These are phyloP conservation scores for Gorsachius magnificus DNA, from an alignment of 2,797 vertebrate species.

Conservation along the genomic window DNA sequence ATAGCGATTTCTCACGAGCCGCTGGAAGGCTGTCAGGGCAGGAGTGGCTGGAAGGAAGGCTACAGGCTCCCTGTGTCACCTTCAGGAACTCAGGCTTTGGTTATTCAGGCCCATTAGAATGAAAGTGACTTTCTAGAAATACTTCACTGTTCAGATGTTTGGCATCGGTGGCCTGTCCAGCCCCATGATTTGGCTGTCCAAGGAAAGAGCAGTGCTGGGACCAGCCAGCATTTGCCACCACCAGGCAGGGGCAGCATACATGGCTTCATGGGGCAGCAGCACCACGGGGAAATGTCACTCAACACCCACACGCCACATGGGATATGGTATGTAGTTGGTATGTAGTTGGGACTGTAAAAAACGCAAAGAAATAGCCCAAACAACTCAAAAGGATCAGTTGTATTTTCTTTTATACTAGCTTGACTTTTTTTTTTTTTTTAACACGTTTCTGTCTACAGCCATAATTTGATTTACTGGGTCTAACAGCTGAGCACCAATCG, in stretches of 20 bases:
- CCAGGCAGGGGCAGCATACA: not conserved
- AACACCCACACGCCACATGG: not conserved
- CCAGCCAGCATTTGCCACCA: not conserved
- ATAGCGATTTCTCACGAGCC: not conserved
- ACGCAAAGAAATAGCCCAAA: not conserved
- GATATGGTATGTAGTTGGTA: not conserved
- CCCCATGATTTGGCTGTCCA: slow-evolving; percentile 3
- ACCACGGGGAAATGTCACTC: not conserved
- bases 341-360: not conserved
- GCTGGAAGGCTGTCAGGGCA: not conserved
- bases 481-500: not conserved
- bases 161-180: not conserved
- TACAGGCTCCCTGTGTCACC: not conserved
- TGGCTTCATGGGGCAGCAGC: not conserved
- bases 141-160: not conserved
- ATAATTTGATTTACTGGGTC: slow-evolving; percentile 12
- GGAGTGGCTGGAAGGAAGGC: not conserved
- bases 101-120: slow-evolving; percentile 7
- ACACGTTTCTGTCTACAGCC: not conserved
- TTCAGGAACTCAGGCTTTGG: not conserved
- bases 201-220: not conserved
- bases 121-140: slow-evolving; percentile 28
- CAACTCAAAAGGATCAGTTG: not conserved
- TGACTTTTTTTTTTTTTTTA: not conserved
- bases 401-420: not conserved